A percentile compares a stretch with the other conserved stretches of the same genome.
These are phyloP conservation scores for Drosophila rellima DNA, from an alignment of 2,888 invertebrate species.

Conservation along the genomic window DNA sequence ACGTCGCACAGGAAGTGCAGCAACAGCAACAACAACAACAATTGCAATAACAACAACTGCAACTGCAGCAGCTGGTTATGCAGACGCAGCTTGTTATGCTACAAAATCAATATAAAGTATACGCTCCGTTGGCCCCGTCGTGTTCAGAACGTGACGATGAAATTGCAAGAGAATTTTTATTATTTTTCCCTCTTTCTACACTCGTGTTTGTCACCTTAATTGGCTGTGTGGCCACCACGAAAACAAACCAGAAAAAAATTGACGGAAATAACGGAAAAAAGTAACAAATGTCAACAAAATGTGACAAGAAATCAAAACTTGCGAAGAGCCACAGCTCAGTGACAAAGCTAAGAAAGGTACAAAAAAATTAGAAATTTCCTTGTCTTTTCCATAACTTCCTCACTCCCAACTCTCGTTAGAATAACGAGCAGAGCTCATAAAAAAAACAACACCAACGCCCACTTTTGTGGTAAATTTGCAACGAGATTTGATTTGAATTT, in stretches of 20 bases:
- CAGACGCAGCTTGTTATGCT: slow-evolving; percentile 54
- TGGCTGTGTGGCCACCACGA: slow-evolving; percentile 64
- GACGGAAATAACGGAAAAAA: slow-evolving; percentile 31
- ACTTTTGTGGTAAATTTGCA: slow-evolving; percentile 61
- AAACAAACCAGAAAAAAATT: slow-evolving; percentile 15
- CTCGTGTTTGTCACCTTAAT: slow-evolving; percentile 62
- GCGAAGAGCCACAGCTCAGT: slow-evolving; percentile 52
- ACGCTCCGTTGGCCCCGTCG: slow-evolving; percentile 58
- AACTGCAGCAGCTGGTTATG: slow-evolving; percentile 15
- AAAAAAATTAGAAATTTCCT: slow-evolving; percentile 1
- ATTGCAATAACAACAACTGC: slow-evolving; percentile 3
- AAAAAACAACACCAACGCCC: slow-evolving; percentile 30
- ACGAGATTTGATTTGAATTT: slow-evolving; percentile 83
- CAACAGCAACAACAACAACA: slow-evolving; percentile 30
- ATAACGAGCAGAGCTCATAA: slow-evolving; percentile 58
- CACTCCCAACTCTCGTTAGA: slow-evolving; percentile 18
- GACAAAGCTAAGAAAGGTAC: slow-evolving; percentile 47
- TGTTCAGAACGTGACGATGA: slow-evolving; percentile 50
- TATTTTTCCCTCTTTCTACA: slow-evolving; percentile 29
- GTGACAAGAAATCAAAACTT: slow-evolving; percentile 81
- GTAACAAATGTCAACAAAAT: slow-evolving; percentile 80
- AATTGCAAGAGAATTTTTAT: slow-evolving; percentile 19
- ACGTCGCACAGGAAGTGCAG: slow-evolving; percentile 66
- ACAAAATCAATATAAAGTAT: slow-evolving; percentile 72
- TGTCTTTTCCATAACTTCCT: not conserved